These are phyloP conservation scores for Protaetia brevitarsis DNA, from an alignment of 1,140 invertebrate genomes.

Conservation along the genomic window DNA sequence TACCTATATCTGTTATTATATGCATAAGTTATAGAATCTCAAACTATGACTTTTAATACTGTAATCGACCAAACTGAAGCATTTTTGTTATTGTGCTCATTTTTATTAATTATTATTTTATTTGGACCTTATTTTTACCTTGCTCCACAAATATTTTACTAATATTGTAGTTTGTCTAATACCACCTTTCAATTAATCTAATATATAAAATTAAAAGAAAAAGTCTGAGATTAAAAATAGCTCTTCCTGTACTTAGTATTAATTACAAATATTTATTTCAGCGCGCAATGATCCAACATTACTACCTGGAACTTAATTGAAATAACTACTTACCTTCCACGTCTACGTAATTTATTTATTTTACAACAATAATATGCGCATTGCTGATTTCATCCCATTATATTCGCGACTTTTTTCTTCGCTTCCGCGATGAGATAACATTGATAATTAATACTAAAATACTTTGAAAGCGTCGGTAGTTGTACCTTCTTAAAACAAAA, in stretches of 20 bases:
- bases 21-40: no score
- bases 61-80: not conserved
- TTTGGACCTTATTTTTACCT: no score
- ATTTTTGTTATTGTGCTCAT: not conserved
- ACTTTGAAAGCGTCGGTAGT: constrained; percentile 10
- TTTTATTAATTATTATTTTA: not conserved
- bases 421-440: not conserved
- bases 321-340: not conserved
- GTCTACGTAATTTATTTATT: not conserved
- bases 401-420: not conserved
- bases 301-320: not conserved
- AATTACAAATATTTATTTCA: not conserved
- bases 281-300: not conserved
- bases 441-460: not conserved
- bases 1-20: no score
- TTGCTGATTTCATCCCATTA: constrained; percentile 1
- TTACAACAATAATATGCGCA: not conserved
- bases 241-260: not conserved
- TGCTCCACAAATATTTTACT: no score
- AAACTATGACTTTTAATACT: constrained; percentile 17
- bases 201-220: not conserved
- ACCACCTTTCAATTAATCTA: not conserved
- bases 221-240: constrained; percentile 5
- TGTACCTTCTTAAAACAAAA: not conserved
- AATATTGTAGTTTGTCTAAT: not conserved